phyloP scores from a whole-genome alignment of 2,797 vertebrate genomes.

The Schizopygopsis pylzovi region DNA sequence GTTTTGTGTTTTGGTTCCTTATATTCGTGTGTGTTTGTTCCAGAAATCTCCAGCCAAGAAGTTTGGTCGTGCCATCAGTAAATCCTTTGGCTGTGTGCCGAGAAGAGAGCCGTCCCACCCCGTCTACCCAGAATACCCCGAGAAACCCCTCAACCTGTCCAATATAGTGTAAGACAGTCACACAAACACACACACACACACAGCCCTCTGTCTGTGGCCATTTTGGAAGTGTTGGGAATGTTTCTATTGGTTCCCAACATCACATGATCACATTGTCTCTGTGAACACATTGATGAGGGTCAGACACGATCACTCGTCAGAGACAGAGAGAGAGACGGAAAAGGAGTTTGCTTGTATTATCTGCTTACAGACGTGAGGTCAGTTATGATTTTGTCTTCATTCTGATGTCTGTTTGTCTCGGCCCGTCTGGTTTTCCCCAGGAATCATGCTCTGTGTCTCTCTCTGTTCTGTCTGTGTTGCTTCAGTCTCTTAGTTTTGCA shows the following conservation, averaged over 20 bases:
- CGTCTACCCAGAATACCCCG: slow-evolving; percentile 90
- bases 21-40: slow-evolving; percentile 26
- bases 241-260: slow-evolving; percentile 47
- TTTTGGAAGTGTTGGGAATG: slow-evolving; percentile 23
- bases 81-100: slow-evolving; percentile 91
- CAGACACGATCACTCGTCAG: slow-evolving; percentile 21
- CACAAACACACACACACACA: neutral
- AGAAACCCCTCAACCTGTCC: slow-evolving; percentile 90
- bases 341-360: slow-evolving; percentile 46
- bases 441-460: slow-evolving; percentile 37
- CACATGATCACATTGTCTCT: slow-evolving; percentile 71
- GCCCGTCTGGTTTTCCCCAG: neutral
- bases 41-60: slow-evolving; percentile 95
- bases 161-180: slow-evolving; percentile 88
- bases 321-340: slow-evolving; percentile 30
- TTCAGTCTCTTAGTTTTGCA: slow-evolving; percentile 74
- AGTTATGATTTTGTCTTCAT: slow-evolving; percentile 11
- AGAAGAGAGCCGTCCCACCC: slow-evolving; percentile 88
- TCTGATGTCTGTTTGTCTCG: neutral
- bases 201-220: slow-evolving; percentile 29
- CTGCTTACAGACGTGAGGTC: slow-evolving; percentile 41
- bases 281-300: slow-evolving; percentile 64
- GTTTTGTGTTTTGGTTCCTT: neutral
- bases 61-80: slow-evolving; percentile 91
- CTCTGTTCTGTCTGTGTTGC: slow-evolving; percentile 75